phyloP scores from a whole-genome alignment of 2,888 invertebrate genomes.

The Liposcelis brunnea region DNA sequence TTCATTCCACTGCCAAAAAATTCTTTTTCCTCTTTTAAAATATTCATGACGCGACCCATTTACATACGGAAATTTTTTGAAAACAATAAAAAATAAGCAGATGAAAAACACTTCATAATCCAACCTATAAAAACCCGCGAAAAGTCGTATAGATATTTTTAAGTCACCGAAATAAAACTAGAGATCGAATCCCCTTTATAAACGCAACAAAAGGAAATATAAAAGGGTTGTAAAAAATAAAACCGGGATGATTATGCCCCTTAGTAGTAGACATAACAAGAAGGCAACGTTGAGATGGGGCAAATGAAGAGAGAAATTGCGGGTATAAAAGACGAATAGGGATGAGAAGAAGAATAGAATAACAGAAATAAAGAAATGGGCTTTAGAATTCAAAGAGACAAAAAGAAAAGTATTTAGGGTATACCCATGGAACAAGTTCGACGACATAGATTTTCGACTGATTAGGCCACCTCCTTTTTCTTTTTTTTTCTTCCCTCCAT shows the following conservation, averaged over 20 bases:
- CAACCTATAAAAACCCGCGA: not conserved
- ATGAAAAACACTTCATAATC: too few species aligned
- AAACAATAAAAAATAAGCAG: too few species aligned
- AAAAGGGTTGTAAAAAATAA: not conserved
- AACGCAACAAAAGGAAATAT: not conserved
- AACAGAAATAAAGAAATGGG: constrained; percentile 1
- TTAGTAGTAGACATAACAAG: constrained; percentile 1
- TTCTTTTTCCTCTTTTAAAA: too few species aligned
- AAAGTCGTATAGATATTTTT: not conserved
- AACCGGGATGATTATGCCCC: not conserved
- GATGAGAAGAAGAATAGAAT: constrained; percentile 9
- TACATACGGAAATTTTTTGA: too few species aligned
- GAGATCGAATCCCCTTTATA: not conserved
- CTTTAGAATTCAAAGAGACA: constrained; percentile 8
- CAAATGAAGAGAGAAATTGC: constrained; percentile 22
- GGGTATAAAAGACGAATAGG: constrained; percentile 10
- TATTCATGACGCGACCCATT: too few species aligned
- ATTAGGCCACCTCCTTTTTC: too few species aligned
- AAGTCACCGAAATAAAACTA: not conserved
- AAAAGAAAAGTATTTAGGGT: constrained; percentile 8
- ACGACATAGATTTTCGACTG: too few species aligned
- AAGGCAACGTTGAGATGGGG: constrained; percentile 5
- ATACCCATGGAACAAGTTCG: too few species aligned
- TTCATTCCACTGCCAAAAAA: too few species aligned
- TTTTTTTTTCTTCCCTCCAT: too few species aligned